Conservation (phyloP, 2,113 vertebrate genomes). For the Loxodonta africana region DNA sequence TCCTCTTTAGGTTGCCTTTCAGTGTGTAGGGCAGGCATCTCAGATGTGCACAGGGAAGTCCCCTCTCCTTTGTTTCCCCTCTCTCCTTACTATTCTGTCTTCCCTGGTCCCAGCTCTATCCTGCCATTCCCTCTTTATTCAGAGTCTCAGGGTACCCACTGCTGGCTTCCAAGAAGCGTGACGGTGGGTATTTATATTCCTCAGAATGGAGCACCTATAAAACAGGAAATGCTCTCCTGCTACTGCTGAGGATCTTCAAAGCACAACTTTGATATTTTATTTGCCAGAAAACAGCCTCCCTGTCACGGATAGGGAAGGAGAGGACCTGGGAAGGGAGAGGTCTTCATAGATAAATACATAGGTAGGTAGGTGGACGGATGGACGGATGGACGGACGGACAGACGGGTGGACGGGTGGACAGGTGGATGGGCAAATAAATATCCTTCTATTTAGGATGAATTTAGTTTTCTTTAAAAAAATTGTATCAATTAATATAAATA, state of each 20-base stretch:
- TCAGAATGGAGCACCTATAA: neutral
- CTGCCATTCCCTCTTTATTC: neutral
- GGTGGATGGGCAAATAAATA: neutral
- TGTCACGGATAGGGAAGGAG: neutral
- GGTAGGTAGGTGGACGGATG: too few relatives aligned
- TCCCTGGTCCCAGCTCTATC: neutral
- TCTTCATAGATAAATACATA: too few relatives aligned
- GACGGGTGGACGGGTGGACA: too few relatives aligned
- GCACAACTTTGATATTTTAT: neutral
- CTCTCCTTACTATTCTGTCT: neutral
- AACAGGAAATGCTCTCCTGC: neutral
- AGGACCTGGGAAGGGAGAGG: neutral
- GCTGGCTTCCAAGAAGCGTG: neutral
- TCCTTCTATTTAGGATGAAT: neutral
- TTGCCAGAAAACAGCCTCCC: neutral
- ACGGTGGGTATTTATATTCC: neutral
- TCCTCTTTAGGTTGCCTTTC: neutral
- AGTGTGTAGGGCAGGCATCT: neutral
- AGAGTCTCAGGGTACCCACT: neutral
- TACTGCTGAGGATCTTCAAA: neutral
- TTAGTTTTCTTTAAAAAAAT: slow-evolving; percentile 28
- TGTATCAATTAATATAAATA: neutral
- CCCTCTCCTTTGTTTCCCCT: neutral
- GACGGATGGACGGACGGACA: too few relatives aligned
- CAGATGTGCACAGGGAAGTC: neutral